Base-by-base conservation (phyloP, 2,113 vertebrate genomes). In the Aspiorhynchus laticeps region DNA sequence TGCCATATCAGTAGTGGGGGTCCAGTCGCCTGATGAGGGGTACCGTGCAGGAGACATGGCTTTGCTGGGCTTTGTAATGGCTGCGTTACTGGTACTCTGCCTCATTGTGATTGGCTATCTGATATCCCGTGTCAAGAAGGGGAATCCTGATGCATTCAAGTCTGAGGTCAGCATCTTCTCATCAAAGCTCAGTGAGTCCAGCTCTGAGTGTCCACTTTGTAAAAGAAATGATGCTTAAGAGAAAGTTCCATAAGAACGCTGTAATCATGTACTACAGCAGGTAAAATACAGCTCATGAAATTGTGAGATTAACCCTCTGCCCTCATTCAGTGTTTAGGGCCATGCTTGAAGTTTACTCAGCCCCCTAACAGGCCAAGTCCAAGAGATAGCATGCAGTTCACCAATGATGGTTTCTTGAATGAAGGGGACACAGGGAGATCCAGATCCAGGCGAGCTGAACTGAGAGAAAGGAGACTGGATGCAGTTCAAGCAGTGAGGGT, bases 1-100 rank as follows among this genome's bases (percentile, higher is more conserved):
- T 31, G 83, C 56, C 65, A 90, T 15, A 86, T 69, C 81, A 94
- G 95, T 92, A 0, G 28, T 84, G 8, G 91, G 91, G 24, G 53
- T 82, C 43, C 94, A 93, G 24, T 95, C 93, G 0, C 91, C 91
- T 0, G 89, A 93, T 0, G 94, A 92, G 0, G 93, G 93, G 56
- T 94, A 95, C 88, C 91, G 93, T 6, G 86, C 93, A 0, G 93
- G 94, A n/a, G 94, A 97, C 86, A 97, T 97, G 96, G 96, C 92
- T 10, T 85, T 95, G 12, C 86, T 97, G 15, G 96, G 96, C 1
- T 94, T 95, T 2, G 83, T 92, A 0, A 95, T 97, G 92, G 96
- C 95, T 0, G 95, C 93, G 1, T 87, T 97, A 80, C 88, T 98
- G 26, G 89, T 95, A 46, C 91, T 97, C 46, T 92, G 92, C 82